These are phyloP conservation scores for Noctuana brunneofusca DNA, from an alignment of 2,888 invertebrate species.

Conservation along the genomic window DNA sequence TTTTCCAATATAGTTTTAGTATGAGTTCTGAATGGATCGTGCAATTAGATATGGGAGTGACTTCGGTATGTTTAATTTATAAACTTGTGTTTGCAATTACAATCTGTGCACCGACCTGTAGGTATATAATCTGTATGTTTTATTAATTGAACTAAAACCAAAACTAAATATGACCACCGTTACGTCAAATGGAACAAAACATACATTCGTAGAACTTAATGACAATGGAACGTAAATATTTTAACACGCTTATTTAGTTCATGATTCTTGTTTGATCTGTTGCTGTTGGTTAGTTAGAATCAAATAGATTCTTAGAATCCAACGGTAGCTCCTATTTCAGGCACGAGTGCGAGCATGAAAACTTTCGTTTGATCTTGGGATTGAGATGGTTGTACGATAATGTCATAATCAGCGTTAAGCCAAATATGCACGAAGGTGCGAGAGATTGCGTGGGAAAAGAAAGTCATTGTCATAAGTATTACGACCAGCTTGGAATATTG, in stretches of 20 bases:
- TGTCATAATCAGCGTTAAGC: slow-evolving; percentile 36
- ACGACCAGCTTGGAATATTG: slow-evolving; percentile 18
- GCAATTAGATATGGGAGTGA: no score
- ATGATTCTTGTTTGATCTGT: background rate
- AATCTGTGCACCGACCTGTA: no score
- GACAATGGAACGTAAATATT: background rate
- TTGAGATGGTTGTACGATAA: slow-evolving; percentile 31
- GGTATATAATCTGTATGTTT: no score
- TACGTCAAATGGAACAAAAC: background rate
- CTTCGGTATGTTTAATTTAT: no score
- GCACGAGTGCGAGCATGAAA: slow-evolving; percentile 14
- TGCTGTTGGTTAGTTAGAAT: background rate
- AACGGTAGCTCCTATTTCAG: background rate
- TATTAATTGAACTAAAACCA: no score
- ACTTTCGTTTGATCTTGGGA: slow-evolving; percentile 18
- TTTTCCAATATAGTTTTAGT: no score
- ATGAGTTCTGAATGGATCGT: no score
- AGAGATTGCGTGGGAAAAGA: slow-evolving; percentile 42
- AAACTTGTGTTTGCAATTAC: no score
- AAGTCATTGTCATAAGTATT: slow-evolving; percentile 41
- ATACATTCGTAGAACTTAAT: background rate
- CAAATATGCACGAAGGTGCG: slow-evolving; percentile 36
- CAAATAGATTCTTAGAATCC: background rate
- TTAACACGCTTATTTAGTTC: no score
- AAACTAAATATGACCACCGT: background rate